Evolutionary conservation across 2,888 invertebrate species (phyloP), one percentile per base, ranked within the genome.

Genomic region (Caenorhabditis imperialis): DNA sequence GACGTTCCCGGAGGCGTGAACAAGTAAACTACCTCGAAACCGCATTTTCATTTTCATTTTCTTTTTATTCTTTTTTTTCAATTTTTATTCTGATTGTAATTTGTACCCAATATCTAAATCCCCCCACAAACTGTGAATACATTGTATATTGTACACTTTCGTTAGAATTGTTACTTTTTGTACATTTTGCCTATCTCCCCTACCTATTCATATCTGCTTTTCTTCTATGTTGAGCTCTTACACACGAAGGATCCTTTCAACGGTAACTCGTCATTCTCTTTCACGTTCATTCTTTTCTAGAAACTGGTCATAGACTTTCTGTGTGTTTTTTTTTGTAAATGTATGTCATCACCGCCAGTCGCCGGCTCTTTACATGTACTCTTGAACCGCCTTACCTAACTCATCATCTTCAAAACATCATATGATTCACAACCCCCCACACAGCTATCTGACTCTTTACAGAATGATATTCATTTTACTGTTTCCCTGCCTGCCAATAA

Each of bases 1-100:
- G 75, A 80, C 42, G 77, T 79, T 10, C 79, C 79, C 7, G 78
- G 77, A 38, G 72, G 79, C 16, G 45, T 70, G n/a, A 23, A 67
- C 53, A 47, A 67, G 37, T 51, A n/a, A 22, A 22, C 0, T 20
- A 3, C 14, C n/a, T 35, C 5, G 4, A 18, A 44, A 22, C 20
- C 50, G 33, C 3, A 10, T 27, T 25, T 35, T 51, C 20, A 20
- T 30, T 33, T 23, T 42, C 23, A 42, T 44, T 30, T 14, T 25
- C 25, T 18, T 5, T 14, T 18, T n/a, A n/a, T n/a, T n/a, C n/a
- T n/a, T n/a, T n/a, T n/a, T n/a, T n/a, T n/a, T n/a, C n/a, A n/a
- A n/a, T 37, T n/a, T 42, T n/a, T 20, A 6, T 12, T 22, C 48
- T 6, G 27, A n/a, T 25, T n/a, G 16, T 18, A 27, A 18, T 8